Evolutionary conservation across 1,140 invertebrate species (phyloP), one percentile per base, ranked within the genome.

Genomic region (Rhyacophila brunnea): DNA sequence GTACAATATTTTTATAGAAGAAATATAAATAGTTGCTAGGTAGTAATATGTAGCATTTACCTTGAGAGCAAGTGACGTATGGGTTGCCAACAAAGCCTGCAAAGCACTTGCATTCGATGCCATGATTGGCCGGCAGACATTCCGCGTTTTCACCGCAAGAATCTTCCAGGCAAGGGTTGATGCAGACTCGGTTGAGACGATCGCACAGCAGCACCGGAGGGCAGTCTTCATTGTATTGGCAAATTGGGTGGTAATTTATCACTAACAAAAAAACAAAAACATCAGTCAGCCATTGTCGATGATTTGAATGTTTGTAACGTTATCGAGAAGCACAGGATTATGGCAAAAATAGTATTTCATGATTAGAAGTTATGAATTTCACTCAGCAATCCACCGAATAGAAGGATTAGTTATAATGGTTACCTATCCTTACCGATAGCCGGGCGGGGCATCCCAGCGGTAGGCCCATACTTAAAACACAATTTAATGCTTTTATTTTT

Each of bases 221-320:
- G 73, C 92, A 94, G 67, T 94, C 91, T 79, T 92, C 90, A 65
- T 93, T 93, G 70, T 92, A 92, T 69, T 93, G 90, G 68, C 93
- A 95, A 34, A 92, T 81, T 58, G 88, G 85, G 67, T 83, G 78
- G 54, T 82, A 77, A 67, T 83, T 78, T 64, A 80, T 75, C 44
- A 87, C 86, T 89, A 74, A 67, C 77, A 77, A 52, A 50, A 62
- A 62, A 28, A 43, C 6, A 36, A 36, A 58, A 42, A 58, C 46
- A 52, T 5, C 13, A 19, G 13, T 32, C 1, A 9, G 34, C 35
- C 15, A n/a, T 55, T 55, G 15, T 7, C 1, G 2, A 20, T 23
- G 47, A 60, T 23, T 10, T 40, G n/a, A n/a, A n/a, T n/a, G n/a
- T 45, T 53, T 36, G 45, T 20, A 15, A 18, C 43, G 6, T 6